These are phyloP conservation scores for Drosophila differens DNA, from an alignment of 2,888 invertebrate genomes.

Conservation along the genomic window DNA sequence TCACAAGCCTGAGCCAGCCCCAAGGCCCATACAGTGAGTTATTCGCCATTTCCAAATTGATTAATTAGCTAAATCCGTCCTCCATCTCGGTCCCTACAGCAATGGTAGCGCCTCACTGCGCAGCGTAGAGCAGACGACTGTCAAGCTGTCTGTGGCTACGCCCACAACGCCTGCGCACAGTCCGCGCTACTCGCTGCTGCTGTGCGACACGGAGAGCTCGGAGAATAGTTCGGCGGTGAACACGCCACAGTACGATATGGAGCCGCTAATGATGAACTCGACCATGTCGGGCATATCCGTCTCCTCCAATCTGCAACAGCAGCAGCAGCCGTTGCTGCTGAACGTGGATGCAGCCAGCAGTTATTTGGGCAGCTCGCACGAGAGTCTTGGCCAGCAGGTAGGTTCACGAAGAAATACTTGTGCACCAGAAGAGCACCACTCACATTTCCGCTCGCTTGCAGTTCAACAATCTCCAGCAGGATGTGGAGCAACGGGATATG, in stretches of 20 bases:
- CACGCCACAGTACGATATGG: conserved; percentile 85
- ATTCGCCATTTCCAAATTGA: neutral
- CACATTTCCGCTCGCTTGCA: conserved; percentile 6
- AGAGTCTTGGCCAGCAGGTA: conserved; percentile 82
- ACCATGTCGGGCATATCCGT: conserved; percentile 78
- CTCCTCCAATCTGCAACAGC: conserved; percentile 78
- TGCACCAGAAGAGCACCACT: neutral
- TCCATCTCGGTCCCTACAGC: neutral
- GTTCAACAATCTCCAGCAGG: conserved; percentile 58
- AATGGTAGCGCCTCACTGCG: conserved; percentile 43
- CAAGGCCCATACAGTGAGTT: conserved; percentile 43
- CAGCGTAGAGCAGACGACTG: conserved; percentile 47
- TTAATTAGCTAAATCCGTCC: neutral
- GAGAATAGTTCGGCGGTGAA: conserved; percentile 85
- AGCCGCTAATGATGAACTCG: conserved; percentile 82
- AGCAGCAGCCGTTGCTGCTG: conserved; percentile 72
- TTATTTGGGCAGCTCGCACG: conserved; percentile 82
- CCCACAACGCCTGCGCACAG: conserved; percentile 85
- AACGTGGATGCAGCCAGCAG: conserved; percentile 73
- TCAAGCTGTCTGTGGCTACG: conserved; percentile 81
- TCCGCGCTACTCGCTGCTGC: conserved; percentile 85
- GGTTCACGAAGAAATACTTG: conserved; percentile 8
- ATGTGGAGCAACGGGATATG: conserved; percentile 83
- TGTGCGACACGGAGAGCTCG: conserved; percentile 85
- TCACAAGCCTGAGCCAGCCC: conserved; percentile 36